Evolutionary conservation across 2,888 invertebrate genomes (phyloP).

Genomic region (Schrankia costaestrigalis): DNA sequence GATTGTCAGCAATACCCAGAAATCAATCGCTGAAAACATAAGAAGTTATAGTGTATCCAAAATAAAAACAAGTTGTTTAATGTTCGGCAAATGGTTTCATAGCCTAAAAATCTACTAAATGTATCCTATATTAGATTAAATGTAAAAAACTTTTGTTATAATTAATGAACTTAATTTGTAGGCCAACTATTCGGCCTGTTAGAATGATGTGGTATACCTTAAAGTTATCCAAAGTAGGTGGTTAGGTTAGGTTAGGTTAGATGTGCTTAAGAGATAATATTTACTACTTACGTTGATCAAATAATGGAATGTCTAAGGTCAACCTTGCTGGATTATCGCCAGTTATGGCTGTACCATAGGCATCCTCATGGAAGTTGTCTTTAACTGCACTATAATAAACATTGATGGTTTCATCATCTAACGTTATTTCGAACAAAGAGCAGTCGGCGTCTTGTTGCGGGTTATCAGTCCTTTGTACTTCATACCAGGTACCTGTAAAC

Average conservation of each 20-base stretch:
- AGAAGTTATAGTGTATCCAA: too few species aligned
- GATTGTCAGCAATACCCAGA: slow-evolving; percentile 48
- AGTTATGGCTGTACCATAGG: slow-evolving; percentile 31
- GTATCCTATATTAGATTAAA: too few species aligned
- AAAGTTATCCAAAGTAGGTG: too few species aligned
- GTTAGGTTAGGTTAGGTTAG: too few species aligned
- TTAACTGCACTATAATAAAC: slow-evolving; percentile 37
- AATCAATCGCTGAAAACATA: slow-evolving; percentile 53
- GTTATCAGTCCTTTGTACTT: slow-evolving; percentile 40
- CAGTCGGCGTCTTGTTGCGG: slow-evolving; percentile 46
- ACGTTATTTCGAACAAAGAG: slow-evolving; percentile 35
- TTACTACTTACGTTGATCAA: slow-evolving; percentile 39
- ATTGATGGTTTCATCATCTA: slow-evolving; percentile 1
- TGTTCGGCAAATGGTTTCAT: too few species aligned
- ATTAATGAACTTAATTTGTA: too few species aligned
- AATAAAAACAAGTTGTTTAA: too few species aligned
- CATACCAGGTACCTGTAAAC: slow-evolving; percentile 60
- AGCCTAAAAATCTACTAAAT: too few species aligned
- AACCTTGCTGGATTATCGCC: slow-evolving; percentile 38
- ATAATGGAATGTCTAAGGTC: slow-evolving; percentile 27
- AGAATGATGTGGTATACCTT: too few species aligned
- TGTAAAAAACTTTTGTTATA: too few species aligned
- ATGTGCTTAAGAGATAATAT: neutral
- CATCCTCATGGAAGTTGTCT: slow-evolving; percentile 47
- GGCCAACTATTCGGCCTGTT: too few species aligned